A percentile compares a stretch with the other conserved stretches of the same genome.
Evolutionary conservation across 2,888 invertebrate genomes (phyloP).

Genomic region (Drosophila kambysellisi): DNA sequence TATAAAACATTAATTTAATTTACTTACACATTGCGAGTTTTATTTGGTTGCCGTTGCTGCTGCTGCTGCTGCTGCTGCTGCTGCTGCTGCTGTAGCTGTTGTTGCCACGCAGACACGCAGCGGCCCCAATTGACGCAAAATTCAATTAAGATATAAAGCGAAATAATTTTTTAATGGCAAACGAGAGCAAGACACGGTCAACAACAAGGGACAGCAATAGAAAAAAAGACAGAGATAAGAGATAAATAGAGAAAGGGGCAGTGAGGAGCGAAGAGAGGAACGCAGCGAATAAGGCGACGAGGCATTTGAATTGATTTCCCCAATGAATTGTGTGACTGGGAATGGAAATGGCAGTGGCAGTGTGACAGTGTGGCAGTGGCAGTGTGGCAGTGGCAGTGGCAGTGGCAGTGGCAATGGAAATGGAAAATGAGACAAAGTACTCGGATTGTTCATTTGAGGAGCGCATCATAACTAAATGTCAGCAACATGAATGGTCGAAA

Average conservation of each 20-base stretch:
- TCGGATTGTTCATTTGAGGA: conserved; percentile 30
- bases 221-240: not conserved
- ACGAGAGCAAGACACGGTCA: not conserved
- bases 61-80: too few species aligned
- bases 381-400: not conserved
- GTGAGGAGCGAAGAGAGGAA: not conserved
- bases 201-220: conserved; percentile 1
- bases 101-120: conserved; percentile 54
- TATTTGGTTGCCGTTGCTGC: conserved; percentile 13
- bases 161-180: conserved; percentile 78
- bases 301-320: conserved; percentile 75
- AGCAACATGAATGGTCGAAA: conserved; percentile 43
- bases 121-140: conserved; percentile 67
- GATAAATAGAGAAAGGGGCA: not conserved
- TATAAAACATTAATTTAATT: conserved; percentile 77
- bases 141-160: conserved; percentile 77
- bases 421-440: not conserved
- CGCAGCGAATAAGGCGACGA: not conserved
- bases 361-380: not conserved
- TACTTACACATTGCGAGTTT: conserved; percentile 52
- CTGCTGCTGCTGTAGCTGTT: conserved; percentile 16
- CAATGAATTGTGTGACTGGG: conserved; percentile 52
- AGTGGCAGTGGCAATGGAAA: not conserved
- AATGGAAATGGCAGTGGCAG: not conserved
- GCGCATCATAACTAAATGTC: conserved; percentile 60